These are phyloP conservation scores for Scelioninae gen. 1 DNA, from an alignment of 2,888 invertebrate species.

Conservation along the genomic window DNA sequence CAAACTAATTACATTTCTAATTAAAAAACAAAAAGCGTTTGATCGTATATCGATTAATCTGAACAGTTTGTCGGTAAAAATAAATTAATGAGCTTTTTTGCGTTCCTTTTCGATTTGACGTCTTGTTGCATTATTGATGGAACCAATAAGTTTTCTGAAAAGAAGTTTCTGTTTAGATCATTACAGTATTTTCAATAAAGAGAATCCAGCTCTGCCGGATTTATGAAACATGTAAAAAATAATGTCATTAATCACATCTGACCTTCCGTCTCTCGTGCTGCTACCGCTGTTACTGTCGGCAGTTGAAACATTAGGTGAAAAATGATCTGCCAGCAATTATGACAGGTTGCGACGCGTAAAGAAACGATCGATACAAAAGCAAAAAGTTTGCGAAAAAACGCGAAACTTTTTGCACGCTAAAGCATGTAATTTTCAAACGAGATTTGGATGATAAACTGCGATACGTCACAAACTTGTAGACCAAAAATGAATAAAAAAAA, in stretches of 20 bases:
- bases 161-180: conserved; percentile 57
- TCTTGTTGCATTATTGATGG: conserved; percentile 27
- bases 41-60: conserved; percentile 25
- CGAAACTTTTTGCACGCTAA: conserved; percentile 44
- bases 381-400: conserved; percentile 39
- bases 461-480: conserved; percentile 21
- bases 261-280: conserved; percentile 62
- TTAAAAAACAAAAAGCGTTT: conserved; percentile 26
- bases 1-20: conserved; percentile 41
- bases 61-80: background rate
- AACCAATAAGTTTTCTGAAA: conserved; percentile 40
- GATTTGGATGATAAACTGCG: conserved; percentile 50
- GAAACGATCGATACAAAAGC: conserved; percentile 55
- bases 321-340: conserved; percentile 79
- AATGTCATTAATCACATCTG: conserved; percentile 65
- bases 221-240: conserved; percentile 68
- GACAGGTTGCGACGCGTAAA: conserved; percentile 71
- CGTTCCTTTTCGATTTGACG: background rate
- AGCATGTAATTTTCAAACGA: conserved; percentile 51
- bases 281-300: conserved; percentile 67
- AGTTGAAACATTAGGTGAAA: conserved; percentile 77
- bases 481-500: conserved; percentile 5
- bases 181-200: conserved; percentile 75
- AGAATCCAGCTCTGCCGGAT: conserved; percentile 74
- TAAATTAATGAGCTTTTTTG: conserved; percentile 11